Base-by-base conservation (phyloP, 2,888 invertebrate genomes). In the Pogonocherus hispidulus region DNA sequence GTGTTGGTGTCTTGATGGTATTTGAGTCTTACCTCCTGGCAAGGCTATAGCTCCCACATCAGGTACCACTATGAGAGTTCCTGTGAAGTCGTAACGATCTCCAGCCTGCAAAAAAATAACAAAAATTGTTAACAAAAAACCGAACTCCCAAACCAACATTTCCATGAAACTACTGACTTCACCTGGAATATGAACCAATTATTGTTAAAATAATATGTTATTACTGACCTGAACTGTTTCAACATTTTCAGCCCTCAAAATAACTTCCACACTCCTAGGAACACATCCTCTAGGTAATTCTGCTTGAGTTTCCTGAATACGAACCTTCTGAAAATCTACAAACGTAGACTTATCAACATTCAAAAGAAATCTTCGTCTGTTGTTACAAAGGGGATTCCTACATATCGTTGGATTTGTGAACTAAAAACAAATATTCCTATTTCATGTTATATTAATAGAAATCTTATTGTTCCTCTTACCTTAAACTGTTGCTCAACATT, bases 401-500 rank as follows among this genome's bases (percentile, higher is more conserved):
- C 99, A 99, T 80, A 98, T 97, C 1, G 97, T 93, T 46, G 99
- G 99, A 87, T 97, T 92, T 63, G 95, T 96, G 80, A 92, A 96
- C 92, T 93, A 86, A 86, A 59, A 63, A 52, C 5, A 62, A 56
- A 60, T 14, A 64, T 18, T 46, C 22, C 46, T 16, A 66, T 22
- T 16, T 8, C 16, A n/a, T 18, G 4, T 3, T 20, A 19, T 1
- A 1, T 14, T 19, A 8, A n/a, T n/a, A n/a, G n/a, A n/a, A n/a
- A n/a, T n/a, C n/a, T n/a, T 9, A 64, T 11, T 19, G 11, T 5
- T 9, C 6, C 3, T 23, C 55, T 77, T 83, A 95, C 96, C 91
- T 99, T 98, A 84, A 99, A 99, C 84, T 99, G 99, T 83, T 99
- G 99, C 79, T 98, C 97, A 0, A 99, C 95, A 89, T 97, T 94